These are phyloP conservation scores for Heliconius melpomene DNA, from an alignment of 1,140 invertebrate species.

Conservation along the genomic window DNA sequence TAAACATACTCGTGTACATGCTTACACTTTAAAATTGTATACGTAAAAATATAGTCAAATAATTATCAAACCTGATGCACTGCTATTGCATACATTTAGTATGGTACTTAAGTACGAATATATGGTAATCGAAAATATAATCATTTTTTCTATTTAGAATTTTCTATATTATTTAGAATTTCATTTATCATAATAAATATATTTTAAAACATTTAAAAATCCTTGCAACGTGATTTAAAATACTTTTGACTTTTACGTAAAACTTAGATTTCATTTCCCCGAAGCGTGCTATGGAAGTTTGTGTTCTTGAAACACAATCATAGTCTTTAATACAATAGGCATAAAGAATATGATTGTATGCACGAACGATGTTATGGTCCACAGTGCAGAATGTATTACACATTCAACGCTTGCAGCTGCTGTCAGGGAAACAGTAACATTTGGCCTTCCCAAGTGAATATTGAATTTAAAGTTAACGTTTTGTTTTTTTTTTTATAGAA, in stretches of 20 bases:
- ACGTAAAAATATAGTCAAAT: too few relatives aligned
- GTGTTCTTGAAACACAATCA: background rate
- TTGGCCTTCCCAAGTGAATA: conserved; percentile 11
- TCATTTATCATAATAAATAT: background rate
- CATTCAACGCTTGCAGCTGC: conserved; percentile 18
- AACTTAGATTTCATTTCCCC: background rate
- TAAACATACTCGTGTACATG: too few relatives aligned
- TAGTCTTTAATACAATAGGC: background rate
- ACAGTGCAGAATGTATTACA: conserved; percentile 18
- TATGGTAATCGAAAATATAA: background rate
- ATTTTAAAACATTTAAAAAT: background rate
- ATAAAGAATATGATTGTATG: background rate
- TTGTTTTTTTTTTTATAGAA: background rate
- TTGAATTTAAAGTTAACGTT: background rate
- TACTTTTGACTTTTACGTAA: background rate
- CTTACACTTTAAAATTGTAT: too few relatives aligned
- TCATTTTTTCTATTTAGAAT: background rate
- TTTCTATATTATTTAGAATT: background rate
- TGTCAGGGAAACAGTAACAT: conserved; percentile 15
- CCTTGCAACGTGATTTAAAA: background rate
- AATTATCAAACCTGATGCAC: too few relatives aligned
- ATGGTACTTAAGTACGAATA: too few relatives aligned
- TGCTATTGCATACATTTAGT: too few relatives aligned
- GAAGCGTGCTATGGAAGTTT: background rate
- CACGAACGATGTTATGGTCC: background rate